Percentiles rank a stretch among this genome's conserved stretches.
phyloP scores from a whole-genome alignment of 2,113 vertebrate genomes.

The Mastomys natalensis region DNA sequence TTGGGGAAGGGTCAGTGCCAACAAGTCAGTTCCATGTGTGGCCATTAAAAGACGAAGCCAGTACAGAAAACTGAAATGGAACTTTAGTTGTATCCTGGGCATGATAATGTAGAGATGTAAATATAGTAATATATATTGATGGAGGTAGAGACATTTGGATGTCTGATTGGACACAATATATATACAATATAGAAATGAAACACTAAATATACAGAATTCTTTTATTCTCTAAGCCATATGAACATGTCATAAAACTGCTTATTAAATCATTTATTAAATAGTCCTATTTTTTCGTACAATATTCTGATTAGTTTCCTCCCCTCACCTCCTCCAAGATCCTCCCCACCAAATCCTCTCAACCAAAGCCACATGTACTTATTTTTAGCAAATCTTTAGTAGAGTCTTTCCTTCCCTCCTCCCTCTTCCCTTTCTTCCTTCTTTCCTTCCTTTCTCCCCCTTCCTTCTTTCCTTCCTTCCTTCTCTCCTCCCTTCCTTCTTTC shows the following conservation, averaged over 20 bases:
- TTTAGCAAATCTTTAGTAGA: slow-evolving; percentile 26
- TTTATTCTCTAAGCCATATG: not conserved
- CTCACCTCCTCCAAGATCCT: not conserved
- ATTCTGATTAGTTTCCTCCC: not conserved
- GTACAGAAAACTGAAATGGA: slow-evolving; percentile 60
- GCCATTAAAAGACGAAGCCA: slow-evolving; percentile 72
- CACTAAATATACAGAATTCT: slow-evolving; percentile 23
- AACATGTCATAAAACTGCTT: not conserved
- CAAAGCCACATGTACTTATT: not conserved
- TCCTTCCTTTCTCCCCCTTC: not conserved
- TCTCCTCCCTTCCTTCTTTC: fast-evolving
- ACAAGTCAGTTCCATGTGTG: slow-evolving; percentile 65
- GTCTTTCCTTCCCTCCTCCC: not conserved
- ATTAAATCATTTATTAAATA: slow-evolving; percentile 41
- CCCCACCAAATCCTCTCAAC: too few species aligned
- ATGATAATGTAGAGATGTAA: slow-evolving; percentile 12
- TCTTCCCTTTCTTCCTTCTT: too few species aligned
- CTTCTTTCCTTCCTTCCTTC: too few species aligned
- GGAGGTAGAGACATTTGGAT: slow-evolving; percentile 30
- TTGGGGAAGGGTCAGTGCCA: slow-evolving; percentile 45
- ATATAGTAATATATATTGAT: slow-evolving; percentile 22
- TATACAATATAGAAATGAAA: not conserved
- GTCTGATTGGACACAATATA: not conserved
- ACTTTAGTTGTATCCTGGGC: slow-evolving; percentile 35
- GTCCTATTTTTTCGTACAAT: not conserved